Evolutionary conservation across 2,113 vertebrate species (phyloP).

Genomic region (Malurus melanocephalus): DNA sequence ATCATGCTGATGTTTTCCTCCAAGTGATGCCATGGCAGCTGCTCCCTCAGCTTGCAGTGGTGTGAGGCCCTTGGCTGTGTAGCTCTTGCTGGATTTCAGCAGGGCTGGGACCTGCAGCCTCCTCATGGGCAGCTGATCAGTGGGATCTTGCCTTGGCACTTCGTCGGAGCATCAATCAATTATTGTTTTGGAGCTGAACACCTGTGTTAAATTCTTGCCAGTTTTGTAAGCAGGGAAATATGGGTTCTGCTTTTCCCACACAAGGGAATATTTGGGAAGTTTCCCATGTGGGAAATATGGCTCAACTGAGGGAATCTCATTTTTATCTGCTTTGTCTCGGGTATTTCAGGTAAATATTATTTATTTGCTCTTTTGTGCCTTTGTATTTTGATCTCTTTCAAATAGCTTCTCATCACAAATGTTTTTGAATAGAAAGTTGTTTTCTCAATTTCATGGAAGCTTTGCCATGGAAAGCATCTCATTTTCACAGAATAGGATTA

Average conservation of each 20-base stretch:
- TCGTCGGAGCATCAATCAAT: neutral
- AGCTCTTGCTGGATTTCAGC: neutral
- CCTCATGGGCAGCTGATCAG: neutral
- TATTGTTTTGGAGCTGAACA: neutral
- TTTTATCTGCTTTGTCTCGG: neutral
- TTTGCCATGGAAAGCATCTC: neutral
- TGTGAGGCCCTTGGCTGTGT: neutral
- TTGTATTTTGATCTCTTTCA: neutral
- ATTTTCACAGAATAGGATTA: neutral
- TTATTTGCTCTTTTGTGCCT: neutral
- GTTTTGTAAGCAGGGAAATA: neutral
- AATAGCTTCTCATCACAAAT: neutral
- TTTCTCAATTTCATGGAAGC: neutral
- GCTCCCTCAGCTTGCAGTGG: neutral
- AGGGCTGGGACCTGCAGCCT: neutral
- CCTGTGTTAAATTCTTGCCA: neutral
- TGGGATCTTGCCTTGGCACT: neutral
- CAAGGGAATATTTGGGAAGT: neutral
- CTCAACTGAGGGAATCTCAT: neutral
- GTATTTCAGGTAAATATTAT: constrained; percentile 7
- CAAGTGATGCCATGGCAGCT: neutral
- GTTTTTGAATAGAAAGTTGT: neutral
- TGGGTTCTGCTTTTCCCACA: neutral
- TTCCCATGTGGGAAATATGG: neutral
- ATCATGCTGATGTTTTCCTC: neutral